Evolutionary conservation across 2,888 invertebrate genomes (phyloP).

Genomic region (Tetranychus truncatus): DNA sequence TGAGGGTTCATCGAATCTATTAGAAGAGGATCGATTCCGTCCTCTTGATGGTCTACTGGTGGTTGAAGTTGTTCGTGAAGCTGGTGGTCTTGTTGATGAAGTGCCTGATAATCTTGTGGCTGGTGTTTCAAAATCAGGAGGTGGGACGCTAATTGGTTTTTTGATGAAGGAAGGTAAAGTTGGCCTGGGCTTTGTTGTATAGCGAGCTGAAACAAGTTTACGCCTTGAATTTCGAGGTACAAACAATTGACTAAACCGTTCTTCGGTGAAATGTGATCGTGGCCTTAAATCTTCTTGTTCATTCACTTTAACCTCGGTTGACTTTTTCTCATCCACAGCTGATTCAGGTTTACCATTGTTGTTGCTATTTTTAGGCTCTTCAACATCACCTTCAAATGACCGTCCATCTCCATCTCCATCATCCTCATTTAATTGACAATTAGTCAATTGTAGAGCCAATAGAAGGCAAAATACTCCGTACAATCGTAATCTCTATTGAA

Average conservation of each 20-base stretch:
- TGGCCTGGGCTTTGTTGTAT: neutral
- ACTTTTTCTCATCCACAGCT: neutral
- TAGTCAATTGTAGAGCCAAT: too few relatives aligned
- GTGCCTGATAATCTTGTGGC: neutral
- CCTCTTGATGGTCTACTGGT: neutral
- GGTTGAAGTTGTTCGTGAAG: neutral
- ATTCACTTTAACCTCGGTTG: neutral
- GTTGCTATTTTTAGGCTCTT: neutral
- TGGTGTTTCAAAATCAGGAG: neutral
- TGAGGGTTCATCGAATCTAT: neutral
- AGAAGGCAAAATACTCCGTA: too few relatives aligned
- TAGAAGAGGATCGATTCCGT: neutral
- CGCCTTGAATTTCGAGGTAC: neutral
- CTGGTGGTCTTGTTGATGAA: neutral
- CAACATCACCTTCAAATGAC: neutral
- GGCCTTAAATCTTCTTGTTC: conserved; percentile 1
- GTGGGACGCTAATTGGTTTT: conserved; percentile 1
- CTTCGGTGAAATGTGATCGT: neutral
- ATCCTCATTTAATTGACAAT: too few relatives aligned
- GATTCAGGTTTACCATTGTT: neutral
- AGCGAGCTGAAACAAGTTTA: neutral
- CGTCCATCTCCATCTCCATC: too few relatives aligned
- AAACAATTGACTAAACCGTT: neutral
- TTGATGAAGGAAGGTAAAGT: conserved; percentile 1
- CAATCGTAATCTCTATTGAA: too few relatives aligned